These are phyloP conservation scores for Sarcophaga variegata DNA, from an alignment of 2,888 invertebrate genomes.

Conservation along the genomic window DNA sequence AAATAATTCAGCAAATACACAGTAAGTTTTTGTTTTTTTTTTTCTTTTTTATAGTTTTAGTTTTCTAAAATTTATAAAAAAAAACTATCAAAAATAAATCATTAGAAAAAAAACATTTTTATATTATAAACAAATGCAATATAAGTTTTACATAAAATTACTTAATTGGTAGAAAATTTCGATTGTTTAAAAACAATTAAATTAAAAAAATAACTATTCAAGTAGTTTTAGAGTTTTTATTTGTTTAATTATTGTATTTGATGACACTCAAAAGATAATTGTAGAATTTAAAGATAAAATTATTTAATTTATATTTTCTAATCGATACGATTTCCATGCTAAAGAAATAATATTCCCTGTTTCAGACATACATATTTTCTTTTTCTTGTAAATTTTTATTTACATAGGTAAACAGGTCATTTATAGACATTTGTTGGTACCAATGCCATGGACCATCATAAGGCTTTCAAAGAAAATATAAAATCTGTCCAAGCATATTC, in stretches of 20 bases:
- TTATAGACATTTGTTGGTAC: no score
- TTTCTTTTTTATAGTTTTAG: not conserved
- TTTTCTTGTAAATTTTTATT: no score
- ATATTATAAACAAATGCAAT: not conserved
- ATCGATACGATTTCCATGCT: no score
- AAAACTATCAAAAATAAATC: not conserved
- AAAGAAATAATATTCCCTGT: no score
- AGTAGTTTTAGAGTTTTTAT: not conserved
- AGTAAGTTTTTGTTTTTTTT: not conserved
- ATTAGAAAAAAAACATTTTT: not conserved
- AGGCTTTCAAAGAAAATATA: no score
- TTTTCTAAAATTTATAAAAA: not conserved
- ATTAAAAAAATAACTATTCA: not conserved
- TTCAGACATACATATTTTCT: no score
- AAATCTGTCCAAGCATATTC: no score
- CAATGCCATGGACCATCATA: no score
- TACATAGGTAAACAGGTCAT: no score
- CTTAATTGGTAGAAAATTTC: conserved; percentile 27
- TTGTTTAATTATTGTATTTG: not conserved
- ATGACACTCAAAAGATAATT: conserved; percentile 15
- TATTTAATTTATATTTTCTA: no score
- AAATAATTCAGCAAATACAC: conserved; percentile 31
- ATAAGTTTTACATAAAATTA: conserved; percentile 3
- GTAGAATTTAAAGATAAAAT: not conserved
- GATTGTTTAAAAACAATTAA: not conserved